Percentiles rank a stretch among this genome's conserved stretches.
phyloP scores from a whole-genome alignment of 1,140 invertebrate genomes.

The Papilio machaon region DNA sequence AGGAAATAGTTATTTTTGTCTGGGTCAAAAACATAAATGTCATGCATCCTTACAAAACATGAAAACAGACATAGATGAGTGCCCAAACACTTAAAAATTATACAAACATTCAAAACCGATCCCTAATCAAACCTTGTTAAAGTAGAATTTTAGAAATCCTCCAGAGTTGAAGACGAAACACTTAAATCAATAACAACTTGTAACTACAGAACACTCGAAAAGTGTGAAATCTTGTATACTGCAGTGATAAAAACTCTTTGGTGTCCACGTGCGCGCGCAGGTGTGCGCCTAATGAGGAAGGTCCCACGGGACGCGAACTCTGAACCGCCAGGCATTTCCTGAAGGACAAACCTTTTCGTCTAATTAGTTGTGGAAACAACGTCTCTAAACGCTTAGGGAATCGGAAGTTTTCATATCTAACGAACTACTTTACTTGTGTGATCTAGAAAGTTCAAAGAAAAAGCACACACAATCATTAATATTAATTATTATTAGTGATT shows the following conservation, averaged over 20 bases:
- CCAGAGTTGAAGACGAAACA: constrained; percentile 33
- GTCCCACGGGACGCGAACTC: constrained; percentile 73
- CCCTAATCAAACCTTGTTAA: neutral
- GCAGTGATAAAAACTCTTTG: constrained; percentile 46
- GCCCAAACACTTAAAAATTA: neutral
- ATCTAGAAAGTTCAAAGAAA: neutral
- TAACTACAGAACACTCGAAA: constrained; percentile 55
- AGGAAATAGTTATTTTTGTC: neutral
- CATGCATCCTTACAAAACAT: neutral
- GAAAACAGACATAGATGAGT: neutral
- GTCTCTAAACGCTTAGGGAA: constrained; percentile 7
- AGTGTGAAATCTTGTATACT: constrained; percentile 72
- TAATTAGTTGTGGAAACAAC: constrained; percentile 53
- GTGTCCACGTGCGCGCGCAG: constrained; percentile 74
- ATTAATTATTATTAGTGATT: too few relatives aligned
- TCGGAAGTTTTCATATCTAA: constrained; percentile 6
- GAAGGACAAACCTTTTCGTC: constrained; percentile 51
- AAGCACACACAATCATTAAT: too few relatives aligned
- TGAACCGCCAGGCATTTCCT: constrained; percentile 70
- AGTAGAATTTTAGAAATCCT: neutral
- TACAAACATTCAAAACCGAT: neutral
- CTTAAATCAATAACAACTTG: constrained; percentile 64
- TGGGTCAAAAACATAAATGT: neutral
- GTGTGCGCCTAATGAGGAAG: constrained; percentile 55
- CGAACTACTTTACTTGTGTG: neutral